Percentiles rank a stretch among this genome's conserved stretches.
Evolutionary conservation across 1,140 invertebrate species (phyloP).

Genomic region (Branchinecta lindahli): DNA sequence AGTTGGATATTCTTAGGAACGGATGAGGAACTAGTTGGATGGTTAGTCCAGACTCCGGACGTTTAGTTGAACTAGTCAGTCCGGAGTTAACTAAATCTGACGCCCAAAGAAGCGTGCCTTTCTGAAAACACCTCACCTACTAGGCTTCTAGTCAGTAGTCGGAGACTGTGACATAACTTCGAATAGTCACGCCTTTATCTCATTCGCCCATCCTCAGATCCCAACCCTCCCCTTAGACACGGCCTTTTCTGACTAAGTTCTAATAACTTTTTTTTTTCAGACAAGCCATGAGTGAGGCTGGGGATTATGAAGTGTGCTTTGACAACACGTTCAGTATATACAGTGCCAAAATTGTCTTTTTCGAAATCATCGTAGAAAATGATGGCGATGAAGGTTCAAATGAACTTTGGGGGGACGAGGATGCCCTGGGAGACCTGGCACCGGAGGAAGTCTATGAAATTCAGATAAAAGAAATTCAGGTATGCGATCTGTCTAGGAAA

Average conservation of each 20-base stretch:
- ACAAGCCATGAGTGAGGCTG: conserved; percentile 31
- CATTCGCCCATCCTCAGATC: background rate
- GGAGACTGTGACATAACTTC: conserved; percentile 17
- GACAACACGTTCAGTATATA: conserved; percentile 65
- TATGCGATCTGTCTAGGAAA: conserved; percentile 23
- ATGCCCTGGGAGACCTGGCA: conserved; percentile 25
- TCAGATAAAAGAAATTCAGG: conserved; percentile 46
- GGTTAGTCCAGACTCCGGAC: no score
- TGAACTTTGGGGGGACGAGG: conserved; percentile 21
- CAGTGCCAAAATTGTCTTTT: conserved; percentile 61
- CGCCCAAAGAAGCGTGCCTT: no score
- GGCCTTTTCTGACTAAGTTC: background rate
- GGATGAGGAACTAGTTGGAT: no score
- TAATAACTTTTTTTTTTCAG: conserved; percentile 16
- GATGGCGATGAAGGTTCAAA: conserved; percentile 34
- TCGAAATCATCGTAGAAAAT: conserved; percentile 52
- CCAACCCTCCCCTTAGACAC: background rate
- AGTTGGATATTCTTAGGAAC: no score
- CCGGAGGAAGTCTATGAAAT: conserved; percentile 43
- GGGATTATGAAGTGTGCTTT: conserved; percentile 63
- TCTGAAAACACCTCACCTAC: no score
- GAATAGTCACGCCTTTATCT: conserved; percentile 15
- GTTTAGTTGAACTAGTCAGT: no score
- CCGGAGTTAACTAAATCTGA: no score
- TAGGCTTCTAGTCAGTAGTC: no score